A percentile compares a stretch with the other conserved stretches of the same genome.
phyloP scores from a whole-genome alignment of 2,797 vertebrate genomes.

The Anas capensis region DNA sequence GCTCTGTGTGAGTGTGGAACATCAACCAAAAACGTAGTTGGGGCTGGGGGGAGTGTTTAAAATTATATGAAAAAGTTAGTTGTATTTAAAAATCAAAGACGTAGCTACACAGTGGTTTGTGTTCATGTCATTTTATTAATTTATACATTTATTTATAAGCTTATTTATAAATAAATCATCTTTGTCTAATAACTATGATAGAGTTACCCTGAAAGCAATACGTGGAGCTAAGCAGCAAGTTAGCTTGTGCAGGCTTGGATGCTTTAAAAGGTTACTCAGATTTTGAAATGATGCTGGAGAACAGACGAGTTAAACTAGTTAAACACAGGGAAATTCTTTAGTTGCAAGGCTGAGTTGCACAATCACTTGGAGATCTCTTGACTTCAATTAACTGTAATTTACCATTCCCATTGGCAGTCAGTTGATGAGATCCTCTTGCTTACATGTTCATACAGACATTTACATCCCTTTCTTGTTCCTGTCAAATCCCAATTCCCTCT shows the following conservation, averaged over 20 bases:
- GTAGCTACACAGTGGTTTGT: background rate
- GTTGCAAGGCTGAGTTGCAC: background rate
- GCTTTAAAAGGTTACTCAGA: background rate
- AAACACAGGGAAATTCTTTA: background rate
- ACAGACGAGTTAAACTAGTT: constrained; percentile 22
- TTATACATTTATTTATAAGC: too few species aligned
- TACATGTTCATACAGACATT: constrained; percentile 23
- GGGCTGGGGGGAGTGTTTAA: background rate
- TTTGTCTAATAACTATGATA: background rate
- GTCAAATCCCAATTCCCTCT: background rate
- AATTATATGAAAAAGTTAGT: background rate
- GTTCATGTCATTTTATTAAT: background rate
- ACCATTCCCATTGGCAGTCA: constrained; percentile 23
- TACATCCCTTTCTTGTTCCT: constrained; percentile 32
- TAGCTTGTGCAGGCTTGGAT: background rate
- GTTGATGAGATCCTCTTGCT: constrained; percentile 2
- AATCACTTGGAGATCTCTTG: constrained; percentile 28
- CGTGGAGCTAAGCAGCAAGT: background rate
- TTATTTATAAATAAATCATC: too few species aligned
- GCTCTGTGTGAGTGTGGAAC: background rate
- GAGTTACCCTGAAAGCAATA: background rate
- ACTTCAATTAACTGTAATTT: constrained; percentile 49
- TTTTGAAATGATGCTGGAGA: background rate
- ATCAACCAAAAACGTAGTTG: background rate
- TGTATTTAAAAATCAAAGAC: background rate